Base-by-base conservation (phyloP, 92 coral and sea anemone genomes). In the Zoanthus gigantus region DNA sequence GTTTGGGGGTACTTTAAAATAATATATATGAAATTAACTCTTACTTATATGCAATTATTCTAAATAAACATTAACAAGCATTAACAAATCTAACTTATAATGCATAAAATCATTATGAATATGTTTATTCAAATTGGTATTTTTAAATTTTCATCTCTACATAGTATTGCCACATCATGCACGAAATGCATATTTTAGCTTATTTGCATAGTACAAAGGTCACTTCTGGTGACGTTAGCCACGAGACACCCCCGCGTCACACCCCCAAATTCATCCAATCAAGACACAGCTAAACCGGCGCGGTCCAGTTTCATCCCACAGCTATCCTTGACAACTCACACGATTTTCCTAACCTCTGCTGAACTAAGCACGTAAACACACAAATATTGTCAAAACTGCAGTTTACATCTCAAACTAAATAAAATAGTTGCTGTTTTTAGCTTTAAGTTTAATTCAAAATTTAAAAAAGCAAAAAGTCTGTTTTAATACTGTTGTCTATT, bases 161-260 rank as follows among this genome's bases (percentile, higher is more conserved):
- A 81, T 82, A 37, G 48, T 52, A 81, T 31, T 74, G 85, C 85
- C 85, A 81, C 85, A 81, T 81, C 76, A 81, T 68, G 71, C 65
- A 81, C 48, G 71, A 65, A 63, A 80, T 46, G 10, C 5, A 28
- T 3, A 34, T 17, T 7, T 3, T 28, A 79, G 9, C 44, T 54
- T 9, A 84, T 84, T 71, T 31, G 68, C 81, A 84, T 53, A 84
- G 88, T 84, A 79, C 88, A 84, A 84, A 71, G 80, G 56, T 84
- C 77, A 37, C 29, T 71, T 17, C 12, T 31, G n/a, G 56, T 66
- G 47, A 53, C 66, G 84, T 66, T 7, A 14, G 78, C 78, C 68
- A 86, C 92, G 94, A 86, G 94, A 91, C 94, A 78, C 42, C 89
- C 93, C 93, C 92, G 77, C 42, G 45, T 57, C 90, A 91, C 94